phyloP scores from a whole-genome alignment of 2,888 invertebrate genomes.

The Embidobia sp. region DNA sequence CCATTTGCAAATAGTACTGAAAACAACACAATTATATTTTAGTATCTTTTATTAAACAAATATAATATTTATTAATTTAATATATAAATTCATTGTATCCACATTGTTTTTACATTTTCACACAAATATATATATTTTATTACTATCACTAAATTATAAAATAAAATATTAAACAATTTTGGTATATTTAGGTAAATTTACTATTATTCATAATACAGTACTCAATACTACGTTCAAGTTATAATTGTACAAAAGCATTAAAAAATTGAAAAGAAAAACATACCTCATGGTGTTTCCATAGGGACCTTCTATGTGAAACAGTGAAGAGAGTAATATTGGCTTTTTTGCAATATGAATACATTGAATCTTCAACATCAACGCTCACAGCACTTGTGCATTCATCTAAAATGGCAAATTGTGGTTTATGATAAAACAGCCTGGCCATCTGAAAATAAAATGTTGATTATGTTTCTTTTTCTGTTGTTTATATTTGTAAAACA shows the following conservation, averaged over 20 bases:
- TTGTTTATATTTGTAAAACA: too few relatives aligned
- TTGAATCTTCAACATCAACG: slow-evolving; percentile 98
- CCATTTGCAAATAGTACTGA: slow-evolving; percentile 95
- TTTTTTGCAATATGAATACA: slow-evolving; percentile 96
- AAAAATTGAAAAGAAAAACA: not conserved
- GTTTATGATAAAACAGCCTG: slow-evolving; percentile 96
- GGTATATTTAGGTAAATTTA: too few relatives aligned
- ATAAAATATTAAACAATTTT: too few relatives aligned
- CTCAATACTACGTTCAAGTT: too few relatives aligned
- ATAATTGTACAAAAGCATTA: too few relatives aligned
- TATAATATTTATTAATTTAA: too few relatives aligned
- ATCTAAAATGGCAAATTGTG: slow-evolving; percentile 99
- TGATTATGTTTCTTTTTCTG: too few relatives aligned
- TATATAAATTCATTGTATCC: too few relatives aligned
- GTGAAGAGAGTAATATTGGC: slow-evolving; percentile 96
- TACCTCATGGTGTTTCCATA: slow-evolving; percentile 98
- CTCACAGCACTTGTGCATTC: slow-evolving; percentile 99
- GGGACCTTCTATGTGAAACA: slow-evolving; percentile 97
- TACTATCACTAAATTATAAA: too few relatives aligned
- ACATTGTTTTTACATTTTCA: slow-evolving; percentile 5
- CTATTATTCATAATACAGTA: too few relatives aligned
- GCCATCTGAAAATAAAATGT: slow-evolving; percentile 89
- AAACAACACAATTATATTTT: slow-evolving; percentile 70
- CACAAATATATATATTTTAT: too few relatives aligned
- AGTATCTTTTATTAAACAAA: too few relatives aligned